Evolutionary conservation across 1,140 invertebrate species (phyloP).

Genomic region (Caenorhabditis brenneri): DNA sequence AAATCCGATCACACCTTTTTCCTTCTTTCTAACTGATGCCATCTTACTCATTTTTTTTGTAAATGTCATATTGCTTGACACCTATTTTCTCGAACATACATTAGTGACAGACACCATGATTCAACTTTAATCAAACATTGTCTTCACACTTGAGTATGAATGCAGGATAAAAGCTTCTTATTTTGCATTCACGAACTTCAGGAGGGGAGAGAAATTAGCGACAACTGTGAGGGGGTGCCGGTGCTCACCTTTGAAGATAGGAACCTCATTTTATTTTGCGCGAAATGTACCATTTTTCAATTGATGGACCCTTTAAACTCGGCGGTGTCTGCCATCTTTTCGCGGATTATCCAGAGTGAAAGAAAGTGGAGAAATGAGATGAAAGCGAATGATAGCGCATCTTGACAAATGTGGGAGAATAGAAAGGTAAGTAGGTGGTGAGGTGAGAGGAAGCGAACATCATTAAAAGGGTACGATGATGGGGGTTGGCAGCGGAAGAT

Average conservation of each 20-base stretch:
- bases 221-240: background rate
- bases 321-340: background rate
- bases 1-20: no score
- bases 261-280: background rate
- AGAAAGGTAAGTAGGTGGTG: slow-evolving; percentile 29
- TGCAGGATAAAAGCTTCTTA: no score
- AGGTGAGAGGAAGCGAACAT: slow-evolving; percentile 25
- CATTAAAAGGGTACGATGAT: slow-evolving; percentile 22
- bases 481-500: background rate
- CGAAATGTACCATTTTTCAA: slow-evolving; percentile 5
- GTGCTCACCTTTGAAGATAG: background rate
- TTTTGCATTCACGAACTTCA: no score
- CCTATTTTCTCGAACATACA: no score
- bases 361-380: background rate
- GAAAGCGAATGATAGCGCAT: slow-evolving; percentile 24
- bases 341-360: slow-evolving; percentile 14
- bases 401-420: slow-evolving; percentile 32
- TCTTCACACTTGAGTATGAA: no score
- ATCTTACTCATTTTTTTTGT: no score
- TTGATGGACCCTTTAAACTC: background rate
- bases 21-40: no score
- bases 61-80: no score
- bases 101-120: no score
- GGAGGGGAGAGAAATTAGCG: background rate
- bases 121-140: no score